Evolutionary conservation across 1,140 invertebrate genomes (phyloP).

Genomic region (Adoxophyes honmai): DNA sequence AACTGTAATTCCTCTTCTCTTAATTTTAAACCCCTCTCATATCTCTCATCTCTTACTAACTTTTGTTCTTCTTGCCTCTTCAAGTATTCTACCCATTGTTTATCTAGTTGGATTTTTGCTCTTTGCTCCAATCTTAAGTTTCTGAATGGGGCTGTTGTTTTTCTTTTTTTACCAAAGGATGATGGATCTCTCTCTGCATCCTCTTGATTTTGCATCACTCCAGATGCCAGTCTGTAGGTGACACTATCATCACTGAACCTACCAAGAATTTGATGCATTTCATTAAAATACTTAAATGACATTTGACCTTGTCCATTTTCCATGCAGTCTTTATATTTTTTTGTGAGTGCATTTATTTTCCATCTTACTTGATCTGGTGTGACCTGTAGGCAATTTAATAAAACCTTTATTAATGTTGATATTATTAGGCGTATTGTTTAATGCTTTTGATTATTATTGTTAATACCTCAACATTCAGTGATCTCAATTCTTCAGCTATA

Average conservation of each 20-base stretch:
- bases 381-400: conserved; percentile 33
- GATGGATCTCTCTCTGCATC: conserved; percentile 27
- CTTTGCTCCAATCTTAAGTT: conserved; percentile 47
- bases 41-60: conserved; percentile 46
- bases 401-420: conserved; percentile 14
- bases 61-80: conserved; percentile 50
- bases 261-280: conserved; percentile 61
- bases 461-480: conserved; percentile 51
- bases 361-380: conserved; percentile 59
- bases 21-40: conserved; percentile 48
- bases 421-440: neutral
- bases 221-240: conserved; percentile 50
- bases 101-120: conserved; percentile 56
- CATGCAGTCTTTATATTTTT: conserved; percentile 57
- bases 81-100: conserved; percentile 57
- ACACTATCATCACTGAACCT: conserved; percentile 44
- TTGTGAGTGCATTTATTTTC: conserved; percentile 62
- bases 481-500: conserved; percentile 56
- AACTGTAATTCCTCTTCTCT: conserved; percentile 53
- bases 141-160: conserved; percentile 40
- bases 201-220: conserved; percentile 35
- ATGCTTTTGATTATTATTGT: neutral
- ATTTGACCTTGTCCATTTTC: conserved; percentile 47
- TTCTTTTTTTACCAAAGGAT: conserved; percentile 35
- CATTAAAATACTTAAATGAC: conserved; percentile 58